Evolutionary conservation across 2,113 vertebrate species (phyloP), one percentile per base, ranked within the genome.

Genomic region (Leucopsar rothschildi): DNA sequence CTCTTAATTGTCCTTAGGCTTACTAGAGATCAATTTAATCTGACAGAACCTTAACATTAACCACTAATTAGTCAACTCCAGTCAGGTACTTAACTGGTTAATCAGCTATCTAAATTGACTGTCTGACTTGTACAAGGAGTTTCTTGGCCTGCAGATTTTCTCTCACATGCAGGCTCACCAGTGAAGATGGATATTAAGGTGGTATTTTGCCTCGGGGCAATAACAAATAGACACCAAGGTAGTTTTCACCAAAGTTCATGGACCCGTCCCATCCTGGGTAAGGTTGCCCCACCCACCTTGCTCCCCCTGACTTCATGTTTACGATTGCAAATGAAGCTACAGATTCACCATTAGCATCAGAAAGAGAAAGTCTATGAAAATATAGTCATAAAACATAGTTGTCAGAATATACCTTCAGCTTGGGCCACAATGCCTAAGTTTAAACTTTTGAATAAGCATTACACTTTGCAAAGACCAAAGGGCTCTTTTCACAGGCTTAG

Each of bases 201-300:
- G 37, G 14, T 42, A 35, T 17, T 84, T 42, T 76, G 17, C 27
- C 52, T 71, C 0, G 0, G 19, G 20, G 6, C 55, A 85, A 44
- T 10, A 56, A 63, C 77, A 86, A 49, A 84, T 4, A 68, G 27
- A 59, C 19, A 56, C 20, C n/a, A 27, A 80, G 9, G 17, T 8
- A 12, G 21, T 71, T 88, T 68, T 61, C 19, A 82, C 1, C 1
- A 10, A 69, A 66, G 33, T 31, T 69, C 31, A 13, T 20, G n/a
- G 55, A 45, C 12, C 8, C 0, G 0, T 57, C 42, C 31, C 35
- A 80, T 13, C 9, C 18, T 1, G 0, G 17, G 19, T 40, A 50
- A 76, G 29, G 21, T 39, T 50, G 10, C 25, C 39, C 37, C 69
- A 88, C 28, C 13, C 53, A 49, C 28, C 23, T 33, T 40, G 13